Conservation (phyloP, 2,113 vertebrate species). For the Irena cyanogastra region DNA sequence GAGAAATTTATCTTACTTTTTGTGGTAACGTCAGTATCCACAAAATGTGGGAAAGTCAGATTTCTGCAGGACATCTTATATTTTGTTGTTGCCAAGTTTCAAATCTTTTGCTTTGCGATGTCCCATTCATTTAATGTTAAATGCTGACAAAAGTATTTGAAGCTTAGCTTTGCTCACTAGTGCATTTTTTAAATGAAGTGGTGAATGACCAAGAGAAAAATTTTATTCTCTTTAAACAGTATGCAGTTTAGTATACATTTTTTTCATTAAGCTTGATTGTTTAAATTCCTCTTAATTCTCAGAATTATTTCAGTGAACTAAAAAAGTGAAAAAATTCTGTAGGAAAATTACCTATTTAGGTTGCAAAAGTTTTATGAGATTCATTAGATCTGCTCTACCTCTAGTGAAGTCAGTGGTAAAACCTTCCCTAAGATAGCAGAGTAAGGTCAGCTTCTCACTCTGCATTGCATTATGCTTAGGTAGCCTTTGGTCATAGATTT, state of each 20-base stretch:
- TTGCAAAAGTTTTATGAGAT: background rate
- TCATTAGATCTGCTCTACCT: background rate
- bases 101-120: background rate
- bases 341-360: background rate
- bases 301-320: background rate
- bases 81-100: background rate
- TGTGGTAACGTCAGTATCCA: background rate
- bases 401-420: background rate
- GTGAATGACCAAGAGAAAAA: background rate
- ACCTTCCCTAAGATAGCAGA: background rate
- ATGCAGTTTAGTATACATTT: background rate
- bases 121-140: background rate
- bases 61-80: background rate
- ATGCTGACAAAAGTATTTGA: background rate
- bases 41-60: background rate
- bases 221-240: background rate
- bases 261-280: background rate
- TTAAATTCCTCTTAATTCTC: background rate
- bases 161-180: background rate
- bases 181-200: background rate
- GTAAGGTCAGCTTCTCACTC: background rate
- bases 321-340: background rate
- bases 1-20: background rate
- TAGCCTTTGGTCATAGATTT: background rate
- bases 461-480: background rate